Evolutionary conservation across 2,113 vertebrate species (phyloP), one percentile per base, ranked within the genome.

Genomic region (Pterocles orientalis): DNA sequence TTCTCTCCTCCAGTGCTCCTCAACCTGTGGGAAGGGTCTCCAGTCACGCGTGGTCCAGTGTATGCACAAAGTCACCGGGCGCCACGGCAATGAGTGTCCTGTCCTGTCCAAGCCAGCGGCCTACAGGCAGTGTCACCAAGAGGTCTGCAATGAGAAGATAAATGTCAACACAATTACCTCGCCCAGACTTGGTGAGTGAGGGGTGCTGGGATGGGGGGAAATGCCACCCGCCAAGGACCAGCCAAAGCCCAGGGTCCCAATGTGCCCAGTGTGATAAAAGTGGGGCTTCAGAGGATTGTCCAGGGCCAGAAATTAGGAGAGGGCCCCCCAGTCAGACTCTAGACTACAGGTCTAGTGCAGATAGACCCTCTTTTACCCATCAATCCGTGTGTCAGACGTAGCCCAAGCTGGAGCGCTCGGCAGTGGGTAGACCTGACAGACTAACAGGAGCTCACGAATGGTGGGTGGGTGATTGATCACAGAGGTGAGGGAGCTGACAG

Each of bases 21-120:
- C 99, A 1, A 99, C 99, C 26, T 99, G 99, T 24, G 99, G 99
- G 53, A 99, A 98, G 84, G 99, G 99, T 23, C 98, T 99, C 57
- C 99, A 99, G 97, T 99, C 99, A 9, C 98, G 99, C 0, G 99
- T 99, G 96, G 99, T 99, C 47, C 99, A 99, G 89, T 99, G 99
- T 83, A 99, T 99, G 99, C 99, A 99, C 97, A 98, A 98, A 82
- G 98, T 99, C 71, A 99, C 99, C 0, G 99, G 99, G 73, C 99
- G 99, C 69, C 99, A 99, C 3, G 99, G 99, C 86, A 99, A 93
- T 2, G 98, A 99, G 92, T 99, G 99, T 54, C 98, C 98, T 0
- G 65, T 96, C 24, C 96, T 98, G 28, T 95, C 97, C 26, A 99
- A 99, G 90, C 99, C 99, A 0, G 98, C 98, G 0, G 98, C 99